Conservation (phyloP, 2,888 invertebrate genomes). For the Aphrophora alni region DNA sequence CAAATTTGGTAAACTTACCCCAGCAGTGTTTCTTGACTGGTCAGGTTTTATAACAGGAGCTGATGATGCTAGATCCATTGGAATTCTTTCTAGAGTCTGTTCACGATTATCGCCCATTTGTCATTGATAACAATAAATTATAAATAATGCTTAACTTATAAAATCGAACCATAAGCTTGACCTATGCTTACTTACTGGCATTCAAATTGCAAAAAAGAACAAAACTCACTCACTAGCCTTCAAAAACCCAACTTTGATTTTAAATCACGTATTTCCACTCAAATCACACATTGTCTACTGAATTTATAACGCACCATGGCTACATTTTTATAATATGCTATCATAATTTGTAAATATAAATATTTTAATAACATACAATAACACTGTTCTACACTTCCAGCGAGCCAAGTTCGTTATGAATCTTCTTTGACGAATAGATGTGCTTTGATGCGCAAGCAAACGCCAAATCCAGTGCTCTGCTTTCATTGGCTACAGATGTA, state of each 20-base stretch:
- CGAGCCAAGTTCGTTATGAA: slow-evolving; percentile 21
- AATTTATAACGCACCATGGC: background rate
- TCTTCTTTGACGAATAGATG: slow-evolving; percentile 33
- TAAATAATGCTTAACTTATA: background rate
- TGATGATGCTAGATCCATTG: slow-evolving; percentile 39
- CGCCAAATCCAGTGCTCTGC: slow-evolving; percentile 34
- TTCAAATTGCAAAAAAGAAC: slow-evolving; percentile 20
- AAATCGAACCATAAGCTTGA: slow-evolving; percentile 27
- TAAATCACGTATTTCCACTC: background rate
- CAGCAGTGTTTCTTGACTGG: slow-evolving; percentile 45
- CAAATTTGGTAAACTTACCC: slow-evolving; percentile 39
- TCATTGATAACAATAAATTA: slow-evolving; percentile 17
- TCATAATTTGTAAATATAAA: background rate
- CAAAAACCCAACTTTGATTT: background rate
- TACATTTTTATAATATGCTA: background rate
- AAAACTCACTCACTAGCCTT: slow-evolving; percentile 23
- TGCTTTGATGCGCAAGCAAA: slow-evolving; percentile 35
- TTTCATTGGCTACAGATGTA: slow-evolving; percentile 33
- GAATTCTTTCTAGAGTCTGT: slow-evolving; percentile 27
- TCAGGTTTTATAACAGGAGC: slow-evolving; percentile 41
- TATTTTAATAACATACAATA: background rate
- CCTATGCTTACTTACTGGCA: slow-evolving; percentile 21
- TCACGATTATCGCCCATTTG: slow-evolving; percentile 30
- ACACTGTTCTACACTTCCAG: background rate
- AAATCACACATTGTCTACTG: background rate